Conservation (phyloP, 2,888 invertebrate genomes). For the Callyntrura sp. region DNA sequence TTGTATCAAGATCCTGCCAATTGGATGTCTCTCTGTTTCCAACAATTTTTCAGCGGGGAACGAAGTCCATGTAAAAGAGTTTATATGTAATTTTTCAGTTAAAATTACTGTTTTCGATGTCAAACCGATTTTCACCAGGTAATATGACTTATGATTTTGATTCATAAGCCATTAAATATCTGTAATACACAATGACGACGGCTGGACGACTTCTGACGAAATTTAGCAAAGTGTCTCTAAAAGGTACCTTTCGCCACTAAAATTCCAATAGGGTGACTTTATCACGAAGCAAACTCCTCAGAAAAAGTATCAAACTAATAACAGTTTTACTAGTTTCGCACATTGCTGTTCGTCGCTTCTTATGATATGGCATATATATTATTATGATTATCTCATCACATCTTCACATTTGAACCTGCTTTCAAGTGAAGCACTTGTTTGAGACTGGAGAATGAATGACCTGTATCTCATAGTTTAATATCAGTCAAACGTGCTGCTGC, state of each 20-base stretch:
- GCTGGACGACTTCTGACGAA: too few relatives aligned
- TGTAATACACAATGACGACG: too few relatives aligned
- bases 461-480: slow-evolving; percentile 76
- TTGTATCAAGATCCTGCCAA: not conserved
- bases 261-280: not conserved
- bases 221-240: too few relatives aligned
- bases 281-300: not conserved
- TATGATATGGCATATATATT: slow-evolving; percentile 9
- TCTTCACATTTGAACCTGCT: slow-evolving; percentile 71
- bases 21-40: too few relatives aligned
- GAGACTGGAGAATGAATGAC: slow-evolving; percentile 79
- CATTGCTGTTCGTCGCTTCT: slow-evolving; percentile 13
- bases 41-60: too few relatives aligned
- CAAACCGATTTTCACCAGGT: too few relatives aligned
- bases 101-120: too few relatives aligned
- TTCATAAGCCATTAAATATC: too few relatives aligned
- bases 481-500: slow-evolving; percentile 50
- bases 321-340: slow-evolving; percentile 31
- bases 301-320: slow-evolving; percentile 9
- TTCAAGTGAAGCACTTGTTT: slow-evolving; percentile 77
- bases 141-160: too few relatives aligned
- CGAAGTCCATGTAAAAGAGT: too few relatives aligned
- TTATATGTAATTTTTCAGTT: too few relatives aligned
- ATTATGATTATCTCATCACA: slow-evolving; percentile 44
- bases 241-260: not conserved